These are phyloP conservation scores for Adelges cooleyi DNA, from an alignment of 1,140 invertebrate genomes.

Conservation along the genomic window DNA sequence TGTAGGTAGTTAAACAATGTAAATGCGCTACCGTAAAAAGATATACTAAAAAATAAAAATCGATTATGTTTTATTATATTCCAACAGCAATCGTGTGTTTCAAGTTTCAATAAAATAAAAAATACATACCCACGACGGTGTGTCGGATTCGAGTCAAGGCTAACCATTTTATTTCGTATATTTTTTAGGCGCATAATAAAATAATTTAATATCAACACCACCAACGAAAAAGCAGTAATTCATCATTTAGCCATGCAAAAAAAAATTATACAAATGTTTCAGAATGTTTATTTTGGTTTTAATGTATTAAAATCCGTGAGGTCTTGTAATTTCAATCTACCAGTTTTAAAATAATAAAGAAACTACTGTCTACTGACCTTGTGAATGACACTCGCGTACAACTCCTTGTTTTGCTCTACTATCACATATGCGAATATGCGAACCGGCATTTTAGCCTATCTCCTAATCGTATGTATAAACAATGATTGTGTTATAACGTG, in stretches of 20 bases:
- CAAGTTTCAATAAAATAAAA: too few species aligned
- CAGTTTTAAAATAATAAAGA: conserved; percentile 13
- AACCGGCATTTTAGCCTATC: background rate
- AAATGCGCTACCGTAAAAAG: too few species aligned
- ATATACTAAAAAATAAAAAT: too few species aligned
- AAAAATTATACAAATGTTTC: background rate
- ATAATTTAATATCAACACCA: too few species aligned
- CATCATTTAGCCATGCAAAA: background rate
- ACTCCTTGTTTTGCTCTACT: conserved; percentile 15
- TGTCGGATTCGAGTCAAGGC: conserved; percentile 10
- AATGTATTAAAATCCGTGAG: conserved; percentile 18
- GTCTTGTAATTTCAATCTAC: background rate
- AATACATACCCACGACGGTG: background rate
- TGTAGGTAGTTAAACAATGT: too few species aligned
- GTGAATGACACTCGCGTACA: conserved; percentile 10
- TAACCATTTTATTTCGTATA: conserved; percentile 1
- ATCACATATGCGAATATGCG: conserved; percentile 2
- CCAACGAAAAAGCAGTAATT: background rate
- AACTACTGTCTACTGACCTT: conserved; percentile 21
- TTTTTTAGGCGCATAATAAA: background rate
- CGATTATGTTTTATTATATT: too few species aligned
- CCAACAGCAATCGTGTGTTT: too few species aligned
- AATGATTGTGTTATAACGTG: conserved; percentile 8
- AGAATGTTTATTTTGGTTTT: background rate
- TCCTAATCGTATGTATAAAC: conserved; percentile 4